Conservation (phyloP, 1,140 invertebrate species). For the Pectinophora gossypiella region DNA sequence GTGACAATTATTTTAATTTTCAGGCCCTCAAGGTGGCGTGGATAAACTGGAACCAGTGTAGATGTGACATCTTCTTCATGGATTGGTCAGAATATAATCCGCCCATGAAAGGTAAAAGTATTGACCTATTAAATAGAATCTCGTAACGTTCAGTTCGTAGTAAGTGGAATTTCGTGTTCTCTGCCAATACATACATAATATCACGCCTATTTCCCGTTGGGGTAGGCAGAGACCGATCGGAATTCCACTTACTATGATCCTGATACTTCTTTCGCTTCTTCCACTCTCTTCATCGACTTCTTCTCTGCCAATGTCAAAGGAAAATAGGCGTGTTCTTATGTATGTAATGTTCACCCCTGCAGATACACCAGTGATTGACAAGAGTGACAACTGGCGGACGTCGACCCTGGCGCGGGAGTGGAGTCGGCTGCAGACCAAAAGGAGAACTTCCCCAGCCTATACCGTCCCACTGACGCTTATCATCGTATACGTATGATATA, state of each 20-base stretch:
- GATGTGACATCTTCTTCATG: slow-evolving; percentile 48
- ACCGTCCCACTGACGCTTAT: slow-evolving; percentile 33
- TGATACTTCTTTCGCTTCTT: no score
- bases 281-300: no score
- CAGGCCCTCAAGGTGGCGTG: slow-evolving; percentile 44
- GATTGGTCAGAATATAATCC: slow-evolving; percentile 56
- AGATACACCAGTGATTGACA: not conserved
- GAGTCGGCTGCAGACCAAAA: slow-evolving; percentile 35
- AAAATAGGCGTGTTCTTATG: no score
- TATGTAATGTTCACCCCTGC: no score
- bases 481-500: slow-evolving; percentile 43
- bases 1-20: no score
- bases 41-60: slow-evolving; percentile 48
- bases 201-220: no score
- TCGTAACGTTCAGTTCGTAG: no score
- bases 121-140: not conserved
- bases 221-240: no score
- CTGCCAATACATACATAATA: no score
- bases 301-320: no score
- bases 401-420: slow-evolving; percentile 40
- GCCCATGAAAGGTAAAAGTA: slow-evolving; percentile 31
- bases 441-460: slow-evolving; percentile 34
- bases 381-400: slow-evolving; percentile 25
- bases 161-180: no score
- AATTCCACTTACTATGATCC: no score